Base-by-base conservation (phyloP, 2,797 vertebrate species). In the Betta splendens region DNA sequence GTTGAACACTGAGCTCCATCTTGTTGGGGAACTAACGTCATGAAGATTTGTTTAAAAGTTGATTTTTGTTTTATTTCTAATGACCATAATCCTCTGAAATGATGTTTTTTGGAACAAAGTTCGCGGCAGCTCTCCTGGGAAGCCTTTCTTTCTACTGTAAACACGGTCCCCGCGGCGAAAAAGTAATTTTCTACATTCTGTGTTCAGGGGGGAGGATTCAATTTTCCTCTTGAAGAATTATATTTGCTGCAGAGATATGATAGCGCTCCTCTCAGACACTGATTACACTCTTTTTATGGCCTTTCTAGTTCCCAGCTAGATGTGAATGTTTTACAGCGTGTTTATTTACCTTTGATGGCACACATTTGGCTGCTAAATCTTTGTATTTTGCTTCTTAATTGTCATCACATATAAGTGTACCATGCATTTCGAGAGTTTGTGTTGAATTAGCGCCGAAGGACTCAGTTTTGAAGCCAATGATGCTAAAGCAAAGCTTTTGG, bases 191-290 rank as follows among this genome's bases (percentile, higher is more conserved):
- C 65, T 60, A 62, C 54, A 38, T 51, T 69, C 49, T 53, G 48
- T 69, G 62, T 77, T 72, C 52, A 54, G 64, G 56, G 61, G n/a
- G n/a, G n/a, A n/a, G n/a, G 28, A 81, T 84, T 77, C 23, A 64
- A 75, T 84, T 85, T 83, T 78, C 68, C 61, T 75, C 65, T 72
- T 77, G 75, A 75, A 61, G 54, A 85, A 77, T 72, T 76, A 65
- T 65, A 72, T 79, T 79, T 55, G 64, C 70, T 53, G 13, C 63
- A 68, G 17, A 64, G 43, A 80, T 79, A 65, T 72, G 75, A 70
- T 53, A 52, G 62, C 48, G 72, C 60, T 59, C 25, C 47, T 45
- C 75, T 70, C 43, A 15, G 26, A 51, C 43, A 67, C 51, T 56
- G 68, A 77, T 69, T 67, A 51, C 39, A 29, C 28, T 53, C 50